Evolutionary conservation across 2,888 invertebrate genomes (phyloP).

Genomic region (Cryptocephalus primarius): DNA sequence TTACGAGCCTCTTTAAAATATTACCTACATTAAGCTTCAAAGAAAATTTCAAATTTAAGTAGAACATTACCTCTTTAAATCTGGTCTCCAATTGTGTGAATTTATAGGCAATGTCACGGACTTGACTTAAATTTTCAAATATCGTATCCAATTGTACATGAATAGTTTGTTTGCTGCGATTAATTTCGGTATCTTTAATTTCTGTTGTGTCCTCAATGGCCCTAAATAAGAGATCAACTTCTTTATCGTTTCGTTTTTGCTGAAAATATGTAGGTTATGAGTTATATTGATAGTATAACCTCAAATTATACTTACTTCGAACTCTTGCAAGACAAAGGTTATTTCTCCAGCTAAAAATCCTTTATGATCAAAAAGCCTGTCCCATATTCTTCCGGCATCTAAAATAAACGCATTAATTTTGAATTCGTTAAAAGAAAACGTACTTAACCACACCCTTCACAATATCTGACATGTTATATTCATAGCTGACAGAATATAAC

Average conservation of each 20-base stretch:
- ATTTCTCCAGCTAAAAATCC: slow-evolving; percentile 81
- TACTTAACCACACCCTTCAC: slow-evolving; percentile 28
- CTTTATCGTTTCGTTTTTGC: slow-evolving; percentile 68
- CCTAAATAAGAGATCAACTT: slow-evolving; percentile 68
- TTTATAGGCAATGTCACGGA: slow-evolving; percentile 49
- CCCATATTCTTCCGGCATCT: slow-evolving; percentile 78
- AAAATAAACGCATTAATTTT: slow-evolving; percentile 22
- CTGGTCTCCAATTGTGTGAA: slow-evolving; percentile 50
- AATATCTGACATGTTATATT: slow-evolving; percentile 28
- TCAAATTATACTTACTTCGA: slow-evolving; percentile 53
- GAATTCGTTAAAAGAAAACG: slow-evolving; percentile 4
- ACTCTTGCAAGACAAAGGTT: slow-evolving; percentile 69
- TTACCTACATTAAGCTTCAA: too few species aligned
- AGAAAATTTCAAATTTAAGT: too few species aligned
- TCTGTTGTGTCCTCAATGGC: slow-evolving; percentile 68
- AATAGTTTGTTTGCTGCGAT: slow-evolving; percentile 48
- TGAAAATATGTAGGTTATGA: slow-evolving; percentile 25
- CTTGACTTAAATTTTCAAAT: slow-evolving; percentile 54
- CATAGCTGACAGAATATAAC: not conserved
- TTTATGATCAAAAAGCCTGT: slow-evolving; percentile 75
- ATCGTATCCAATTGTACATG: slow-evolving; percentile 50
- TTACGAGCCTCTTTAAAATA: too few species aligned
- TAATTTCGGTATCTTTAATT: slow-evolving; percentile 62
- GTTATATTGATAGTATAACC: slow-evolving; percentile 13
- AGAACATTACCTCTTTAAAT: slow-evolving; percentile 25